Percentiles rank a stretch among this genome's conserved stretches.
Evolutionary conservation across 2,113 vertebrate species (phyloP).

Genomic region (Anseranas semipalmata): DNA sequence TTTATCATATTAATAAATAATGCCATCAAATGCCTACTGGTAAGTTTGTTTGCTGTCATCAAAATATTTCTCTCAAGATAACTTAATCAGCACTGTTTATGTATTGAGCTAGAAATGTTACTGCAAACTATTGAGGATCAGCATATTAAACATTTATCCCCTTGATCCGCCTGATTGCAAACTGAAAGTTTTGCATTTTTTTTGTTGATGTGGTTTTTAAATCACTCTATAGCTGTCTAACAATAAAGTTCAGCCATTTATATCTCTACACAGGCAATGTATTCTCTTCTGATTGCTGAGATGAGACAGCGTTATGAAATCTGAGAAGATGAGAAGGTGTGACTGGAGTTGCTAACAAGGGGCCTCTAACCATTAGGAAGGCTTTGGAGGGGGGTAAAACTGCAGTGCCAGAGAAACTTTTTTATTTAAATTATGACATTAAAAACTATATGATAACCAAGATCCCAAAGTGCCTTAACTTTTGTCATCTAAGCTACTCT

Average conservation of each 20-base stretch:
- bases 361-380: not conserved
- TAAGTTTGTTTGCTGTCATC: conserved; percentile 81
- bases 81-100: conserved; percentile 67
- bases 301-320: not conserved
- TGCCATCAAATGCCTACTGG: conserved; percentile 86
- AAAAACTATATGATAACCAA: not conserved
- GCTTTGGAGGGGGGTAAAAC: not conserved
- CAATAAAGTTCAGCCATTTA: not conserved
- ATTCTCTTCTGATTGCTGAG: not conserved
- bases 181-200: not conserved
- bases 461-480: not conserved
- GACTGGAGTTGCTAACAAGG: not conserved
- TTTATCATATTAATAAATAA: conserved; percentile 97
- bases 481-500: not conserved
- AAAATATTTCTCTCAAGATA: conserved; percentile 74
- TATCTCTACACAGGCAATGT: not conserved
- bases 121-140: not conserved
- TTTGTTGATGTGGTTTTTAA: not conserved
- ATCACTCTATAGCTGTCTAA: not conserved
- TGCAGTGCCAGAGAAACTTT: not conserved
- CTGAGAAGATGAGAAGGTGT: not conserved
- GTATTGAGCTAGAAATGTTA: conserved; percentile 8
- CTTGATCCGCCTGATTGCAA: not conserved
- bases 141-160: not conserved
- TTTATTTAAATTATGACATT: not conserved